phyloP scores from a whole-genome alignment of 1,140 invertebrate genomes.

The Cotesia typhae region DNA sequence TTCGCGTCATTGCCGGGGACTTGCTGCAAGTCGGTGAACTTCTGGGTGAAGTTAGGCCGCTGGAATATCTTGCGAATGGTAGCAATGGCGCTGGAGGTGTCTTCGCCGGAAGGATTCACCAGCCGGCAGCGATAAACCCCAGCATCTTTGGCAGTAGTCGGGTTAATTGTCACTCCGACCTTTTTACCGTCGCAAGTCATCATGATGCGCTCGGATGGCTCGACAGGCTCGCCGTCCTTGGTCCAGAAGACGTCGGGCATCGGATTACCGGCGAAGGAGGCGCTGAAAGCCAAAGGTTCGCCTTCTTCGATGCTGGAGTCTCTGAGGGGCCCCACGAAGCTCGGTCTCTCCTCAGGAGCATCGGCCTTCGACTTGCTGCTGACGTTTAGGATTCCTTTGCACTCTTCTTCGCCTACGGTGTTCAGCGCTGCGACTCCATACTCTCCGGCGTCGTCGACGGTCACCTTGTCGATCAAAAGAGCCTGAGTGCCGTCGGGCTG shows the following conservation, averaged over 20 bases:
- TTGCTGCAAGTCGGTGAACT: constrained; percentile 86
- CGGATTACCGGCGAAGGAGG: constrained; percentile 84
- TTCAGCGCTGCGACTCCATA: constrained; percentile 82
- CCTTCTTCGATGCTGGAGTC: constrained; percentile 84
- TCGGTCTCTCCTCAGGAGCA: constrained; percentile 75
- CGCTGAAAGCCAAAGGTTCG: constrained; percentile 71
- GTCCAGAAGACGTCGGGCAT: constrained; percentile 85
- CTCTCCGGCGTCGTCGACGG: constrained; percentile 75
- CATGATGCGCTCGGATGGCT: constrained; percentile 72
- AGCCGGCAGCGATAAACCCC: constrained; percentile 80
- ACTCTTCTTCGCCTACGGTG: constrained; percentile 75
- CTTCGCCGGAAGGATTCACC: constrained; percentile 79
- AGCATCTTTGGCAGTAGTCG: constrained; percentile 75
- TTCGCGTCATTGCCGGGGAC: constrained; percentile 80
- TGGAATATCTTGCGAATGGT: constrained; percentile 83
- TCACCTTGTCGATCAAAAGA: constrained; percentile 73
- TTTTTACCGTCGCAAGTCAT: constrained; percentile 84
- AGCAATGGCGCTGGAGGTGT: constrained; percentile 73
- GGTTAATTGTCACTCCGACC: constrained; percentile 79
- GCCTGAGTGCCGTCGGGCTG: constrained; percentile 76
- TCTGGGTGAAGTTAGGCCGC: constrained; percentile 82
- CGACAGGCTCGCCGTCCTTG: constrained; percentile 77
- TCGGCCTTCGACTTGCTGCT: constrained; percentile 70
- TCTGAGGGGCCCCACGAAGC: constrained; percentile 77
- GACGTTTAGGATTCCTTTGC: constrained; percentile 75